phyloP scores from a whole-genome alignment of 2,113 vertebrate species.

The Megaptera novaeangliae region DNA sequence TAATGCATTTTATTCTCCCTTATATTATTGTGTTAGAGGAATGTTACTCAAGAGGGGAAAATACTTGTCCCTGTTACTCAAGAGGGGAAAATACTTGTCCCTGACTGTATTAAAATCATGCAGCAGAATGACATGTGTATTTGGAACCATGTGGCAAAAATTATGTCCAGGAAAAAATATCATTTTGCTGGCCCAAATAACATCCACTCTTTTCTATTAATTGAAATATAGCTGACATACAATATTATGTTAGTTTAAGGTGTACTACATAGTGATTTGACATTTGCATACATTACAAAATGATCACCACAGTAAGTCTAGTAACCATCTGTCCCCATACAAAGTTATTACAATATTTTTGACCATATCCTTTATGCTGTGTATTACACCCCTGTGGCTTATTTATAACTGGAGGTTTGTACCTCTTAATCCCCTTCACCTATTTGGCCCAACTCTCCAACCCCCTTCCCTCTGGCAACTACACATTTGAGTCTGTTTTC shows the following conservation, averaged over 20 bases:
- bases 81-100: neutral
- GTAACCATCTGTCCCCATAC: neutral
- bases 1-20: slow-evolving; percentile 7
- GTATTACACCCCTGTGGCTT: neutral
- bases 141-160: slow-evolving; percentile 46
- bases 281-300: neutral
- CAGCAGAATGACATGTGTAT: slow-evolving; percentile 17
- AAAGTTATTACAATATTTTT: neutral
- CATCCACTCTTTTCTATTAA: neutral
- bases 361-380: neutral
- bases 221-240: neutral
- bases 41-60: slow-evolving; percentile 6
- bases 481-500: neutral
- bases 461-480: neutral
- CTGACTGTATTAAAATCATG: slow-evolving; percentile 20
- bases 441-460: neutral
- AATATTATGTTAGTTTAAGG: neutral
- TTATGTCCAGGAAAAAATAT: slow-evolving; percentile 23
- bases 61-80: neutral
- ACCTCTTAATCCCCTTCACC: neutral
- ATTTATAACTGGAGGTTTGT: neutral
- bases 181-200: neutral
- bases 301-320: neutral
- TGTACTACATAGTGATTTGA: neutral
- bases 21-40: neutral